Base-by-base conservation (phyloP, 2,888 invertebrate genomes). In the Nebria salina region DNA sequence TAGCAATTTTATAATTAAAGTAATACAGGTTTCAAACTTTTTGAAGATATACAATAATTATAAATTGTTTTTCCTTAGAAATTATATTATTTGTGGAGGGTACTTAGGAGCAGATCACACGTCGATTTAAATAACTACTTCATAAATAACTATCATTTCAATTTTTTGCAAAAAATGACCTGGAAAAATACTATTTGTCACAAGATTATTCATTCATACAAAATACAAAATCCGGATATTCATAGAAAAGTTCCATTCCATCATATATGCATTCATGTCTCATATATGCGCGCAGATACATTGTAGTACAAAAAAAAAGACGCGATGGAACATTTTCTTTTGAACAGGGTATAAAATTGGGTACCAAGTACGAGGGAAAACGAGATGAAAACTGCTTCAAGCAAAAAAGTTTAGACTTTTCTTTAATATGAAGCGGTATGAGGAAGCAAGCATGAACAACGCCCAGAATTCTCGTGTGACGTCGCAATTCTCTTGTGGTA, bases 341-440 rank as follows among this genome's bases (percentile, higher is more conserved):
- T 83, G 81, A 83, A 83, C 82, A 81, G 82, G 82, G 73, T 82
- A 83, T 81, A 77, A 83, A 83, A 83, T 83, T 83, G 83, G 83
- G 83, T 83, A 83, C 83, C 83, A 83, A 83, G 82, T 81, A 82
- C 25, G 78, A 65, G 66, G 72, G 66, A 73, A 34, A 78, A 42
- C 73, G 66, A 78, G 77, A 78, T 78, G 78, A 74, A 78, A 78
- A 78, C 78, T 78, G 74, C 78, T 73, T 13, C 65, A 7, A 65
- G 78, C 78, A 78, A 78, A 78, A 76, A 78, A 78, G 66, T 78
- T 78, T 74, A 78, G 73, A 78, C 75, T 75, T 73, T 78, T 78
- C 74, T 78, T 78, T 77, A 77, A 77, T 77, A 77, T 77, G 54
- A 11, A 76, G 65, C 77, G 72, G 77, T 26, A 41, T 65, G 54